A percentile compares a stretch with the other conserved stretches of the same genome.
Conservation (phyloP, 2,113 vertebrate genomes). For the Aplodontia rufa region DNA sequence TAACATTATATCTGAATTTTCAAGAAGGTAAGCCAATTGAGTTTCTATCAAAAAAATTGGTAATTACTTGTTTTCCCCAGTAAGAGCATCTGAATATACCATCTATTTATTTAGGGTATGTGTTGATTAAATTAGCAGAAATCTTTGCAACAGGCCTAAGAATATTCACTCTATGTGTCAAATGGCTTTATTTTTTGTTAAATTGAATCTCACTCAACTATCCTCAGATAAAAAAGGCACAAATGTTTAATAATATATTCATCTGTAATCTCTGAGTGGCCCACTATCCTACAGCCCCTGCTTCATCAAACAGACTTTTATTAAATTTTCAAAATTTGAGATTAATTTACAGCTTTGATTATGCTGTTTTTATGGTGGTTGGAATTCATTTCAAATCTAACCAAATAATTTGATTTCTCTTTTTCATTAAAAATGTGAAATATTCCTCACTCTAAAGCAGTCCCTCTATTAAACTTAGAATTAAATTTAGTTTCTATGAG, state of each 20-base stretch:
- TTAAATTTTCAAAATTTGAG: background rate
- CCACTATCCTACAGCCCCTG: background rate
- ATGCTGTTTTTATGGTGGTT: background rate
- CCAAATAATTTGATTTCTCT: background rate
- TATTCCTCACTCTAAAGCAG: background rate
- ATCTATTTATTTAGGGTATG: background rate
- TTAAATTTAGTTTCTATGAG: background rate
- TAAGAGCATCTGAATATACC: background rate
- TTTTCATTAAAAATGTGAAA: background rate
- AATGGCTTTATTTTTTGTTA: background rate
- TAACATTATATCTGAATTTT: background rate
- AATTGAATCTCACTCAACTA: background rate
- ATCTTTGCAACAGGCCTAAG: background rate
- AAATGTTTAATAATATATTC: background rate
- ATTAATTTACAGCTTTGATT: background rate
- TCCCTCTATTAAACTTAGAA: background rate
- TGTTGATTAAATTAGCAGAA: slow-evolving; percentile 24
- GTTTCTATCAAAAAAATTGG: background rate
- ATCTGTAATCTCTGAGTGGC: background rate
- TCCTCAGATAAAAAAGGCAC: background rate
- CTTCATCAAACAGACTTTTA: background rate
- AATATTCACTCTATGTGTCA: background rate
- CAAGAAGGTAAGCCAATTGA: background rate
- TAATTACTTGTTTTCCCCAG: background rate
- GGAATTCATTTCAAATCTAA: slow-evolving; percentile 38